These are phyloP conservation scores for Rhynchonycteris naso DNA, from an alignment of 2,797 vertebrate genomes.

Conservation along the genomic window DNA sequence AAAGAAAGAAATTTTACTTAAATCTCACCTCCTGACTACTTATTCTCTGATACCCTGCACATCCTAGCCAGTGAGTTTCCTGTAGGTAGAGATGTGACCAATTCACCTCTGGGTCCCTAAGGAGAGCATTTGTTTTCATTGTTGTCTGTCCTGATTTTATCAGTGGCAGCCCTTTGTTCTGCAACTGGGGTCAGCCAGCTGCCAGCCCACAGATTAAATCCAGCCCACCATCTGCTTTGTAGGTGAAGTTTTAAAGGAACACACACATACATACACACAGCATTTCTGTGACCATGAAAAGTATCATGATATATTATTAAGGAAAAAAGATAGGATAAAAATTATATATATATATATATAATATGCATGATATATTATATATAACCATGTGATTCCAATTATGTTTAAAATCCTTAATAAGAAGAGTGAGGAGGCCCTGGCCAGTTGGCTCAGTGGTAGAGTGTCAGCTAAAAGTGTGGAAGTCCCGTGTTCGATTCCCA, in stretches of 20 bases:
- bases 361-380: too few relatives aligned
- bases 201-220: neutral
- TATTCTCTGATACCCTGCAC: neutral
- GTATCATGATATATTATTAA: neutral
- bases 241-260: neutral
- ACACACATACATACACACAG: neutral
- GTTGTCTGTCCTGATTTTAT: neutral
- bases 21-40: neutral
- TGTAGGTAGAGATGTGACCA: neutral
- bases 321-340: neutral
- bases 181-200: neutral
- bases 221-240: neutral
- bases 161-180: neutral
- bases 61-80: neutral
- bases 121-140: neutral
- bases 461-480: too few relatives aligned
- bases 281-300: neutral
- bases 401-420: conserved; percentile 1
- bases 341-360: neutral
- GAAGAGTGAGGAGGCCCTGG: neutral
- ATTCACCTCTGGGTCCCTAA: neutral
- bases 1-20: neutral
- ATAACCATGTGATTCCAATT: neutral
- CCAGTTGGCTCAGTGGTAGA: too few relatives aligned
- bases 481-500: too few relatives aligned